phyloP scores from a whole-genome alignment of 2,797 vertebrate genomes.

The Hylomyscus alleni region DNA sequence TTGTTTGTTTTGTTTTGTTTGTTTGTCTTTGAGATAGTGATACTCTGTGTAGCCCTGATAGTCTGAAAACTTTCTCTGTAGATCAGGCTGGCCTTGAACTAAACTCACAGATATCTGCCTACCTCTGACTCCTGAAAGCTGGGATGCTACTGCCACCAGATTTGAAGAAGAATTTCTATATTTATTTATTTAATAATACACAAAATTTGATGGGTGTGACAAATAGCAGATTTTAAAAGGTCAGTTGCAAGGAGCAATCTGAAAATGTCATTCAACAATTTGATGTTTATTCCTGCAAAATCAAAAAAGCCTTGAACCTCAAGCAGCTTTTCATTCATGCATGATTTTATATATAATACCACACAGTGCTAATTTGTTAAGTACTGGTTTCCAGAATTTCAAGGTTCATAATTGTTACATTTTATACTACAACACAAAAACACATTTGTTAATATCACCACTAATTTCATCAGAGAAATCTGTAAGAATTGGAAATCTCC shows the following conservation, averaged over 20 bases:
- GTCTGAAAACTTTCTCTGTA: neutral
- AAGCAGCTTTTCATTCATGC: neutral
- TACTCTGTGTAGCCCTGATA: neutral
- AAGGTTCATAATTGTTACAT: neutral
- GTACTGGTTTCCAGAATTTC: neutral
- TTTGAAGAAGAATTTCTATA: neutral
- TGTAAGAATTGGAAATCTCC: neutral
- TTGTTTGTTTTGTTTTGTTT: neutral
- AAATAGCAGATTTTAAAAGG: neutral
- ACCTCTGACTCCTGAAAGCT: neutral
- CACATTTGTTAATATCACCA: neutral
- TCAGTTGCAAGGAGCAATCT: slow-evolving; percentile 10
- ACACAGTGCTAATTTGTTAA: neutral
- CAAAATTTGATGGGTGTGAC: neutral
- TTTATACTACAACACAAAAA: slow-evolving; percentile 12
- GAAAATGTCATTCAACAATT: slow-evolving; percentile 20
- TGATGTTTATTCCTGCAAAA: neutral
- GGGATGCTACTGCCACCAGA: no score
- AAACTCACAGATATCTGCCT: neutral
- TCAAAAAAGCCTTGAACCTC: neutral
- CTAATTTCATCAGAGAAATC: slow-evolving; percentile 33
- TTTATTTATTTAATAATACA: neutral
- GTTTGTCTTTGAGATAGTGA: neutral
- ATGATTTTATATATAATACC: slow-evolving; percentile 13
- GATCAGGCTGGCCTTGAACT: neutral